phyloP scores from a whole-genome alignment of 1,140 invertebrate species.

The Cyclargus thomasi region DNA sequence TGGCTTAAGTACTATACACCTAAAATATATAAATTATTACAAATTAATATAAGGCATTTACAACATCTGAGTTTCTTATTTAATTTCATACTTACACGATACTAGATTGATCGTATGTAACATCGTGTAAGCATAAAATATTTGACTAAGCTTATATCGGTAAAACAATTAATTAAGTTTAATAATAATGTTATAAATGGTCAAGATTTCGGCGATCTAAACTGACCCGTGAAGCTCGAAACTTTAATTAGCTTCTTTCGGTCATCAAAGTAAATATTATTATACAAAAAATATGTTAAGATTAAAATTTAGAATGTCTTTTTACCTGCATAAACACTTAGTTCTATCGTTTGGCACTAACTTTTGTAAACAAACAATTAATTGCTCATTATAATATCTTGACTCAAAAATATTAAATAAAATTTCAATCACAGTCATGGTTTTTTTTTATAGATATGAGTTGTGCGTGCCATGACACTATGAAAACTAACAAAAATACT shows the following conservation, averaged over 20 bases:
- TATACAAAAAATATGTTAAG: slow-evolving; percentile 29
- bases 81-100: slow-evolving; percentile 68
- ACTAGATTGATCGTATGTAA: slow-evolving; percentile 52
- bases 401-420: slow-evolving; percentile 55
- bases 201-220: slow-evolving; percentile 73
- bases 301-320: slow-evolving; percentile 33
- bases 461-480: slow-evolving; percentile 61
- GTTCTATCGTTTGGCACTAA: slow-evolving; percentile 72
- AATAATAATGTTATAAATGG: slow-evolving; percentile 57
- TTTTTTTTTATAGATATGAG: slow-evolving; percentile 44
- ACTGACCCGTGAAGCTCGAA: slow-evolving; percentile 53
- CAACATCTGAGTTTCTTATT: slow-evolving; percentile 69
- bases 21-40: slow-evolving; percentile 76
- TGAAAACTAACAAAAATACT: slow-evolving; percentile 51
- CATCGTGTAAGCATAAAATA: slow-evolving; percentile 70
- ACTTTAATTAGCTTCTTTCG: slow-evolving; percentile 37
- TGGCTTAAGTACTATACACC: slow-evolving; percentile 75
- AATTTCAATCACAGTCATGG: slow-evolving; percentile 69
- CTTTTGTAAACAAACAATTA: slow-evolving; percentile 57
- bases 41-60: slow-evolving; percentile 74
- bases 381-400: slow-evolving; percentile 35
- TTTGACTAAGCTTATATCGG: slow-evolving; percentile 71
- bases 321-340: slow-evolving; percentile 49
- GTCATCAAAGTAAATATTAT: slow-evolving; percentile 28
- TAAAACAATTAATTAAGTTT: slow-evolving; percentile 63